These are phyloP conservation scores for Alligator mississippiensis DNA, from an alignment of 2,113 vertebrate genomes.

Conservation along the genomic window DNA sequence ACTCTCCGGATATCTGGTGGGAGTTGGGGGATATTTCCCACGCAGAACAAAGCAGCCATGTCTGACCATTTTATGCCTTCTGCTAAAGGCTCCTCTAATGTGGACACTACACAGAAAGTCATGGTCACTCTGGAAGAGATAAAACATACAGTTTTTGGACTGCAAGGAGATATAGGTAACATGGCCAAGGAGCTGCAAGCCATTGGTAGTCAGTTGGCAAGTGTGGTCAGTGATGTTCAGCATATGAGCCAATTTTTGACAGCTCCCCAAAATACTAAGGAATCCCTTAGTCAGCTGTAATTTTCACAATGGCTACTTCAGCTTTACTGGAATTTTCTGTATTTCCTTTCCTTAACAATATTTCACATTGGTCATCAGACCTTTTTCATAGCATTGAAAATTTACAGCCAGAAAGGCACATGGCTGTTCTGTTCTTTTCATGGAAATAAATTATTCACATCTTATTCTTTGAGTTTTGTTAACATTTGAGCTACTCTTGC, in stretches of 20 bases:
- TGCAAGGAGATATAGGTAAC: conserved; percentile 42
- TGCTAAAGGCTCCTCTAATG: not conserved
- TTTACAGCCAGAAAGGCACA: not conserved
- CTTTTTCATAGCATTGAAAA: not conserved
- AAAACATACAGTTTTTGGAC: conserved; percentile 17
- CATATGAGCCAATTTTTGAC: not conserved
- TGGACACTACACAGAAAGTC: not conserved
- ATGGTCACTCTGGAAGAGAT: conserved; percentile 35
- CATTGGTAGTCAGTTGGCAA: conserved; percentile 23
- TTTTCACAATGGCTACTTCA: not conserved
- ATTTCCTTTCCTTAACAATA: not conserved
- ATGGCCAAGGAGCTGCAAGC: conserved; percentile 29
- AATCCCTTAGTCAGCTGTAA: not conserved
- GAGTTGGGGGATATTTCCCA: not conserved
- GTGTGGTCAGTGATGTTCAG: not conserved
- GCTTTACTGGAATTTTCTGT: not conserved
- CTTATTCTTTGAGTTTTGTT: not conserved
- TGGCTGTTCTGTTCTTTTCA: conserved; percentile 3
- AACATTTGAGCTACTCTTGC: not conserved
- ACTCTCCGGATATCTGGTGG: not conserved
- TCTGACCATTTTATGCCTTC: not conserved
- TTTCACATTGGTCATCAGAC: not conserved
- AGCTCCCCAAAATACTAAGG: not conserved
- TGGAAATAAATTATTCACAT: conserved; percentile 33
- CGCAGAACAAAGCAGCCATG: not conserved